Conservation (phyloP, 2,797 vertebrate species). For the Pempheris klunzingeri region DNA sequence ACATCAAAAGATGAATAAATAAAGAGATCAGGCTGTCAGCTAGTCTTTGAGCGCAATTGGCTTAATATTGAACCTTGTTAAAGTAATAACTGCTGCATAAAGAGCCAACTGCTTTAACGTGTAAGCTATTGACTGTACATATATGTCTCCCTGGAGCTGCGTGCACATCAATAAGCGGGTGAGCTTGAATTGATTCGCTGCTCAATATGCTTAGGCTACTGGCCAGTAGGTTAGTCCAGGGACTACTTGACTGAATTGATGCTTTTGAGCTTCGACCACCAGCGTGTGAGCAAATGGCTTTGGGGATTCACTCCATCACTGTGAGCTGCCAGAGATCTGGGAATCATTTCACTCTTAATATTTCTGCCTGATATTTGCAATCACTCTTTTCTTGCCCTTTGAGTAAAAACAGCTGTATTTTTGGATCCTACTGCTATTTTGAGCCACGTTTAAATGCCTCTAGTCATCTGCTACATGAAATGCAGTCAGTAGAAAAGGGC, state of each 20-base stretch:
- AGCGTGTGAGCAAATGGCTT: slow-evolving; percentile 50
- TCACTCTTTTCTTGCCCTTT: slow-evolving; percentile 2
- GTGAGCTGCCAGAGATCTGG: slow-evolving; percentile 17
- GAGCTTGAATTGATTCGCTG: slow-evolving; percentile 70
- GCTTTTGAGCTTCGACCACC: slow-evolving; percentile 49
- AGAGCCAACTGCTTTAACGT: slow-evolving; percentile 35
- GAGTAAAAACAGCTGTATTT: neutral
- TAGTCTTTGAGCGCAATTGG: slow-evolving; percentile 12
- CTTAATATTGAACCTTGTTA: slow-evolving; percentile 17
- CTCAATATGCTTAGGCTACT: slow-evolving; percentile 70
- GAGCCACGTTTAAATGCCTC: slow-evolving; percentile 4
- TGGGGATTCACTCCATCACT: slow-evolving; percentile 38
- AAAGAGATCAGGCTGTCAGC: slow-evolving; percentile 26
- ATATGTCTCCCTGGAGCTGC: slow-evolving; percentile 52
- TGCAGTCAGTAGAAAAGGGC: neutral
- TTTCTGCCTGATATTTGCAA: slow-evolving; percentile 1
- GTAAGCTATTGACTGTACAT: slow-evolving; percentile 42
- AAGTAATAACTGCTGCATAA: slow-evolving; percentile 49
- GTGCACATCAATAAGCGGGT: slow-evolving; percentile 61
- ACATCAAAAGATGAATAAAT: slow-evolving; percentile 20
- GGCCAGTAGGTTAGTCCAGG: slow-evolving; percentile 64
- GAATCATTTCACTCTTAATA: slow-evolving; percentile 14
- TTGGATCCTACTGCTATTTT: neutral
- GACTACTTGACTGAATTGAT: slow-evolving; percentile 71
- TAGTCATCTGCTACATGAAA: neutral